A percentile compares a stretch with the other conserved stretches of the same genome.
Evolutionary conservation across 2,113 vertebrate species (phyloP).

Genomic region (Brachyhypopomus occidentalis): DNA sequence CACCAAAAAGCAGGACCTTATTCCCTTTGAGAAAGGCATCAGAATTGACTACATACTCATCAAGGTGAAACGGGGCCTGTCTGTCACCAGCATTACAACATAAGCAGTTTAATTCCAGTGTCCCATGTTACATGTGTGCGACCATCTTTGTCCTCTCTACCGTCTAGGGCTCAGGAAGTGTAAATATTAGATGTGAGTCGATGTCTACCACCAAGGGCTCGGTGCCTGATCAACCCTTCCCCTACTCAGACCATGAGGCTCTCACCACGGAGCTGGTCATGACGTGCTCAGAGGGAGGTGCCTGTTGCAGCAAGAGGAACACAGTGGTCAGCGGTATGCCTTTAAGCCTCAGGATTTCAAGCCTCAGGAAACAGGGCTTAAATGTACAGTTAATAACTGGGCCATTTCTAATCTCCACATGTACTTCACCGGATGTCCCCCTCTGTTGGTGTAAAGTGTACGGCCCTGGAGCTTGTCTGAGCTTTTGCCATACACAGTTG

Average conservation of each 20-base stretch:
- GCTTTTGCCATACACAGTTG: too few species aligned
- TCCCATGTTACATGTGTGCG: neutral
- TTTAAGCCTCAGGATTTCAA: neutral
- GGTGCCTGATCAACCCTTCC: constrained; percentile 64
- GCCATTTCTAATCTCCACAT: too few species aligned
- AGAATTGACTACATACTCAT: constrained; percentile 84
- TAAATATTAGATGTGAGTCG: constrained; percentile 72
- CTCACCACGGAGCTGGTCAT: constrained; percentile 75
- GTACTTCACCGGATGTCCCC: neutral
- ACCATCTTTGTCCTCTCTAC: neutral
- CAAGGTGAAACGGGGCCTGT: constrained; percentile 63
- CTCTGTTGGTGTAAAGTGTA: too few species aligned
- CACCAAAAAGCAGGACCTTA: constrained; percentile 67
- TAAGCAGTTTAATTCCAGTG: neutral
- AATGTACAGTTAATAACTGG: neutral
- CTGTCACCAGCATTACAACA: neutral
- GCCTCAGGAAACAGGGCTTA: too few species aligned
- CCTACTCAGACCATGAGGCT: constrained; percentile 80
- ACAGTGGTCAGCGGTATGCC: constrained; percentile 8
- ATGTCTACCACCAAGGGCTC: constrained; percentile 74
- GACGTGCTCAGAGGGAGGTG: constrained; percentile 31
- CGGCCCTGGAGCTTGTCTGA: too few species aligned
- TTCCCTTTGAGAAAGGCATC: constrained; percentile 76
- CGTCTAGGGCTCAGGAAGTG: constrained; percentile 65
- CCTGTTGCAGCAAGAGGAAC: constrained; percentile 33